Base-by-base conservation (phyloP, 2,888 invertebrate species). In the Abscondita cerata region DNA sequence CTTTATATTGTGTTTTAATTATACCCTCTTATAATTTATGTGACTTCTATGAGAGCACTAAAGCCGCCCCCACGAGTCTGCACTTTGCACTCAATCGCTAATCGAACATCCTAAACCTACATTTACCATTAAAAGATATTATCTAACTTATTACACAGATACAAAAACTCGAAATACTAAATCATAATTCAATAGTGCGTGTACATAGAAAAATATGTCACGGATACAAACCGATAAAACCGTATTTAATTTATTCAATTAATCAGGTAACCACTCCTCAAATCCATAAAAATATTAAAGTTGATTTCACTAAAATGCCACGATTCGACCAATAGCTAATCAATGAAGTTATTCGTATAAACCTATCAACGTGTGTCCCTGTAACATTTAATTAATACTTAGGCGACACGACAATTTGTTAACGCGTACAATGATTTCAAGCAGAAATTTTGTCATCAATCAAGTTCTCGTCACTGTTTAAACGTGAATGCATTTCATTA, bases 1-100 rank as follows among this genome's bases (percentile, higher is more conserved):
- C 52, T 38, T 59, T 59, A 59, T 59, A 59, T 59, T 59, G 48
- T 52, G 48, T 52, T 59, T 59, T 59, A 59, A 59, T 59, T 59
- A 59, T 48, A 59, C 47, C 38, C 47, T 59, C 46, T 47, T 34
- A 59, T 59, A 59, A 59, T 59, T 59, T 59, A 59, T 59, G 52
- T 59, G 59, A 59, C 59, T 59, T 59, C 59, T 52, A 59, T 25
- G 40, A 59, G 59, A 59, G 48, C 59, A 59, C 25, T 20, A 52
- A 59, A 40, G 36, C 58, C 52, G 59, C 52, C 59, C 44, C 53
- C 59, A 41, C 47, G 59, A 53, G 52, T 46, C 52, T 59, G 59
- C 59, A 53, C 59, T 53, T 58, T 59, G 52, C 59, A 59, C 59
- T 40, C 38, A 36, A 16, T 40, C 38, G 40, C 34, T 52, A 38